Percentiles rank a stretch among this genome's conserved stretches.
Conservation (phyloP, 2,113 vertebrate species). For the Calidris pugnax region DNA sequence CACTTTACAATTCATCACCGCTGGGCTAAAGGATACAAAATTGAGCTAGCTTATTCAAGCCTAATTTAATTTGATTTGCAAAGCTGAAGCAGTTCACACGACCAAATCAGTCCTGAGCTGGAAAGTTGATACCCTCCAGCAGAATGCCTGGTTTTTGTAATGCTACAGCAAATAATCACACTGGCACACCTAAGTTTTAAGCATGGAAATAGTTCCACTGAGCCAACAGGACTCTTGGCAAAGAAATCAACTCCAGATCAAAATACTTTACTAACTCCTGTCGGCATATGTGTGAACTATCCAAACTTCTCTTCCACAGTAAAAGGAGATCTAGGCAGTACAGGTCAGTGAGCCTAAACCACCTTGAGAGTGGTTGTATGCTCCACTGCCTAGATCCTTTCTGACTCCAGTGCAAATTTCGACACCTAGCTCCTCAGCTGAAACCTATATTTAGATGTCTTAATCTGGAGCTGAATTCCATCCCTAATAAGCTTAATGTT, state of each 20-base stretch:
- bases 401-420: neutral
- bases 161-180: neutral
- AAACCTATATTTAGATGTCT: conserved; percentile 35
- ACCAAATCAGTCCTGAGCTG: neutral
- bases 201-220: neutral
- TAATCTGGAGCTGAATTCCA: neutral
- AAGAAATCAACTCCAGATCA: neutral
- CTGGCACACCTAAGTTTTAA: neutral
- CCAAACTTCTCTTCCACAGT: neutral
- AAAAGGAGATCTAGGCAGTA: neutral
- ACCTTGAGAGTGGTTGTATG: neutral
- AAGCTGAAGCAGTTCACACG: neutral
- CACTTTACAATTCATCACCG: neutral
- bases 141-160: neutral
- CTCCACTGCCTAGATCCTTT: neutral
- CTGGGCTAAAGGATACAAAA: neutral
- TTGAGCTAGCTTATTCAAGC: neutral
- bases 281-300: neutral
- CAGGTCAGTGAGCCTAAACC: neutral
- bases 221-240: neutral
- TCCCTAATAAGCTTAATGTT: conserved; percentile 1
- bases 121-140: neutral
- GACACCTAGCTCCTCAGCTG: neutral
- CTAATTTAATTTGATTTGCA: neutral
- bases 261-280: neutral